These are phyloP conservation scores for Leptogaster cylindrica DNA, from an alignment of 2,888 invertebrate genomes.

Conservation along the genomic window DNA sequence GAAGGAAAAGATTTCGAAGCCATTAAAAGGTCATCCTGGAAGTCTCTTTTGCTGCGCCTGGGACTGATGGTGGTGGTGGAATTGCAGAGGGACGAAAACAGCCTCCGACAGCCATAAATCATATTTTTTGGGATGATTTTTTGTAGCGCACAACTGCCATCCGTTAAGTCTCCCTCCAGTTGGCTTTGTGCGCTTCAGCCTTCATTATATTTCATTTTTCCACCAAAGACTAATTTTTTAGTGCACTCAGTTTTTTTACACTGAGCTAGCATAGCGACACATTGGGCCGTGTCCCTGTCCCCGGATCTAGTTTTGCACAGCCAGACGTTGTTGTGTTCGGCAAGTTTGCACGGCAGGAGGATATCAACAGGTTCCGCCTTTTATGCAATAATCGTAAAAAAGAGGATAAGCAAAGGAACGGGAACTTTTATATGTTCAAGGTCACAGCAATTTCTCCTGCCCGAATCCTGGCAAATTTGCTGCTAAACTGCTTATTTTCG, in stretches of 20 bases:
- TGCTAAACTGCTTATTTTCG: neutral
- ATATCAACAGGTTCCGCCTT: slow-evolving; percentile 45
- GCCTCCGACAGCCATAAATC: slow-evolving; percentile 44
- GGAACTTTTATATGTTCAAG: slow-evolving; percentile 43
- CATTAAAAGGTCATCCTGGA: slow-evolving; percentile 26
- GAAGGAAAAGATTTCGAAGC: slow-evolving; percentile 23
- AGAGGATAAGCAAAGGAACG: slow-evolving; percentile 38
- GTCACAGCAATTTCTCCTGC: slow-evolving; percentile 39
- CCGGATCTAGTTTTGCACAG: neutral
- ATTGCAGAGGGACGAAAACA: slow-evolving; percentile 35
- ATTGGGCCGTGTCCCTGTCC: slow-evolving; percentile 2
- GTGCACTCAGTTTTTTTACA: slow-evolving; percentile 25
- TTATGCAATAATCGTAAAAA: slow-evolving; percentile 45
- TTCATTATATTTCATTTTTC: slow-evolving; percentile 47
- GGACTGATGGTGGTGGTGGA: neutral
- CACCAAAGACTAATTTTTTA: slow-evolving; percentile 45
- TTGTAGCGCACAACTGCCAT: slow-evolving; percentile 38
- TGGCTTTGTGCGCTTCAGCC: slow-evolving; percentile 43
- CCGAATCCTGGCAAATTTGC: neutral
- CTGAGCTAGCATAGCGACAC: slow-evolving; percentile 29
- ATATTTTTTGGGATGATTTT: slow-evolving; percentile 44
- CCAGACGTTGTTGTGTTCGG: neutral
- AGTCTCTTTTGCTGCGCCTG: neutral
- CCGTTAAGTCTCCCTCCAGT: slow-evolving; percentile 40
- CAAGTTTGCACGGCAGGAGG: slow-evolving; percentile 42